phyloP scores from a whole-genome alignment of 1,140 invertebrate species.

The Wiebesia pumilae region DNA sequence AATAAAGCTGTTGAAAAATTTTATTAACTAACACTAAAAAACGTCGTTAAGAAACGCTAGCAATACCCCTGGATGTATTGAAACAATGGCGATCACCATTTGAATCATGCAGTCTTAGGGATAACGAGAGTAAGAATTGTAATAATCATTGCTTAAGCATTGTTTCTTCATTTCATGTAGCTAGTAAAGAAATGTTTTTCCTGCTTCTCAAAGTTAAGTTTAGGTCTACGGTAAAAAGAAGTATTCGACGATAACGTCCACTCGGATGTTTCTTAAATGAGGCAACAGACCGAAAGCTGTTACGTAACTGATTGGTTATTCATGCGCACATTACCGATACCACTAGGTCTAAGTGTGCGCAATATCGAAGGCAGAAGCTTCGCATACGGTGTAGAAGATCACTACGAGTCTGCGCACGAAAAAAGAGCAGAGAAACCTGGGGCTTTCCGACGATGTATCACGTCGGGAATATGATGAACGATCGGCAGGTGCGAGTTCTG shows the following conservation, averaged over 20 bases:
- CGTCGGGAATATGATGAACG: conserved; percentile 63
- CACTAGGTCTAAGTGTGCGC: conserved; percentile 52
- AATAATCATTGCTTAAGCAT: too few species aligned
- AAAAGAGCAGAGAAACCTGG: not conserved
- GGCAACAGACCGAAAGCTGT: conserved; percentile 4
- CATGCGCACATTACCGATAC: conserved; percentile 67
- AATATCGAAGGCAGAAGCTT: not conserved
- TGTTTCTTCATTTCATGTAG: too few species aligned
- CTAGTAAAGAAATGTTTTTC: too few species aligned
- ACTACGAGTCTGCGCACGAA: not conserved
- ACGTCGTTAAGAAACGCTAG: too few species aligned
- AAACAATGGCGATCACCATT: too few species aligned
- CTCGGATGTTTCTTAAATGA: not conserved
- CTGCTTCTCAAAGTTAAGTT: too few species aligned
- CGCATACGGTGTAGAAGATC: not conserved
- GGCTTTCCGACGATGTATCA: not conserved
- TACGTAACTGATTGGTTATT: conserved; percentile 69
- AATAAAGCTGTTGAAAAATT: too few species aligned
- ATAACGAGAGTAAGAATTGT: too few species aligned
- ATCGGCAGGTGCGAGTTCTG: conserved; percentile 59
- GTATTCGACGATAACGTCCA: not conserved
- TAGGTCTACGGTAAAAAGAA: not conserved
- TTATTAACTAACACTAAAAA: too few species aligned
- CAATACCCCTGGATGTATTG: too few species aligned
- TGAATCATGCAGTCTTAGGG: too few species aligned